Base-by-base conservation (phyloP, 2,888 invertebrate species). In the Netelia fuscicornis region DNA sequence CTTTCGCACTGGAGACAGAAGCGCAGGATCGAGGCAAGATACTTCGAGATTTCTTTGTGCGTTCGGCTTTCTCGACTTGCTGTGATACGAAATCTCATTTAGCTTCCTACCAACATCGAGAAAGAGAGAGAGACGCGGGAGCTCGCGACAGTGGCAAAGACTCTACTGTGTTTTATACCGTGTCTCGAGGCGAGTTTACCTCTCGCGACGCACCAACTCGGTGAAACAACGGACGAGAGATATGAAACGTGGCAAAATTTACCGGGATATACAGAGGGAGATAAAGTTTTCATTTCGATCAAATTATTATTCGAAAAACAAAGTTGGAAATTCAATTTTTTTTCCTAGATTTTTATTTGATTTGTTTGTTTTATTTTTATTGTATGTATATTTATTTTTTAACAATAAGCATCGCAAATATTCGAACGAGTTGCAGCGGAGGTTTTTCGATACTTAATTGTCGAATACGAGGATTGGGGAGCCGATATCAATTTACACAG, bases 31-130 rank as follows among this genome's bases (percentile, higher is more conserved):
- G 6, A n/a, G 9, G 54, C 37, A 37, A 56, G 54, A 52, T 64
- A 62, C 48, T 48, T 10, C 78, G 64, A 79, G 70, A 70, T 62
- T 62, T 71, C 70, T 62, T 79, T 79, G 48, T 48, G 13, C 48
- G 48, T 48, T 13, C 20, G 20, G 17, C 58, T 20, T 58, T 37
- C 37, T 37, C 37, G 37, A 3, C 58, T 58, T 20, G 13, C 48
- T 23, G 17, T 20, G 20, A 58, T 58, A 58, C 58, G 58, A 58
- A 58, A 58, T 58, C 58, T 58, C 58, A 58, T 58, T 58, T 58
- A 9, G 58, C 58, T 58, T 17, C 20, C 17, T 58, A 9, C 8
- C 58, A 58, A n/a, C 20, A 20, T 17, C 23, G 58, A 17, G 48
- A 58, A 10, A 23, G 37, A 37, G 6, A 6, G 48, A 58, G 20